phyloP scores from a whole-genome alignment of 2,797 vertebrate species.

The Gadopsis bispinosus region DNA sequence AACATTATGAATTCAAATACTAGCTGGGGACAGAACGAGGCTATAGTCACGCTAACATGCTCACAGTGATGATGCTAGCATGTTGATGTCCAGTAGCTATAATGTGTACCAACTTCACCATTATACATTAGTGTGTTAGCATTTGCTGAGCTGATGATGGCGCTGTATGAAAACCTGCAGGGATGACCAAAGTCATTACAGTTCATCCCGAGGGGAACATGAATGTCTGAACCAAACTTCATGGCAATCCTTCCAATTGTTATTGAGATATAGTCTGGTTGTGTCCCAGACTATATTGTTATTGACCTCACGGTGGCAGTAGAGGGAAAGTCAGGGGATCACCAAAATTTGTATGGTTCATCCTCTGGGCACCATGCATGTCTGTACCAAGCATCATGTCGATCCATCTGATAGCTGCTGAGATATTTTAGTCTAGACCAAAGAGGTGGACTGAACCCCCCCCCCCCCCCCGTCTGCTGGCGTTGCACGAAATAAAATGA shows the following conservation, averaged over 20 bases:
- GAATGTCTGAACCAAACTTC: neutral
- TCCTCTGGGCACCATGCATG: neutral
- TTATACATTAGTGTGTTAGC: neutral
- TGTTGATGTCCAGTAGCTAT: neutral
- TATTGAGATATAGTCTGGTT: neutral
- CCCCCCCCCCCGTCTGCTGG: neutral
- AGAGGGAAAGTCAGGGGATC: neutral
- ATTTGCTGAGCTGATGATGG: neutral
- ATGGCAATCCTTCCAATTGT: neutral
- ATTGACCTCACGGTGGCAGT: neutral
- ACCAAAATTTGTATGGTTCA: neutral
- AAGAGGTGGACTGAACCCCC: neutral
- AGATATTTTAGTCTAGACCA: neutral
- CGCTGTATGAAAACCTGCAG: too few relatives aligned
- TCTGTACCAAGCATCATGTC: too few relatives aligned
- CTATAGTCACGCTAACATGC: neutral
- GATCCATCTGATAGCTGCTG: neutral
- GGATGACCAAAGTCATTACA: neutral
- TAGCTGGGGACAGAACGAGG: too few relatives aligned
- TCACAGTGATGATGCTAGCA: neutral
- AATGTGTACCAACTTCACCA: neutral
- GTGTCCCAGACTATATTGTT: too few relatives aligned
- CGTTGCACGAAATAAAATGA: neutral
- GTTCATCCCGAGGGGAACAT: neutral
- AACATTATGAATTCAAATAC: too few relatives aligned